These are phyloP conservation scores for Calyptomena viridis DNA, from an alignment of 2,113 vertebrate species.

Conservation along the genomic window DNA sequence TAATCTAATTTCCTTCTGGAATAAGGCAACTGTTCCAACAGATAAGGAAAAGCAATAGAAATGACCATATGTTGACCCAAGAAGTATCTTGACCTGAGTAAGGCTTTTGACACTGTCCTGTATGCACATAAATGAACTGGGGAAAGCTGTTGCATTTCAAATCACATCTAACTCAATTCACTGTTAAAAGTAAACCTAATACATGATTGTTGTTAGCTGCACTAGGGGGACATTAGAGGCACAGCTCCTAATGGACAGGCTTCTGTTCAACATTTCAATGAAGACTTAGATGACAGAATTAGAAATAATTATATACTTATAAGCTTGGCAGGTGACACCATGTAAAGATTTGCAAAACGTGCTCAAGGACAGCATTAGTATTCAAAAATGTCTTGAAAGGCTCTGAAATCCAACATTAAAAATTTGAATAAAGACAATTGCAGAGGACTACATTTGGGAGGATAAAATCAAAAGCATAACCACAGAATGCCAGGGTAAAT, in stretches of 20 bases:
- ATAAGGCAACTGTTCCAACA: not conserved
- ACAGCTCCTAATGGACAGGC: not conserved
- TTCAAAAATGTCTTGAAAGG: not conserved
- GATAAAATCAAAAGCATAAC: not conserved
- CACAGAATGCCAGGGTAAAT: not conserved
- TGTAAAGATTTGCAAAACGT: not conserved
- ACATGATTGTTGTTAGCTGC: not conserved
- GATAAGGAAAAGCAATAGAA: not conserved
- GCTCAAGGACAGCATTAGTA: not conserved
- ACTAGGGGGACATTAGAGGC: not conserved
- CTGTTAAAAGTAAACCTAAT: not conserved
- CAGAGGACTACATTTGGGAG: not conserved
- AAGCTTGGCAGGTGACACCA: not conserved
- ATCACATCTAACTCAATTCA: not conserved
- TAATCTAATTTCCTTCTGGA: not conserved
- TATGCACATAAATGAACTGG: not conserved
- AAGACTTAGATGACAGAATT: not conserved
- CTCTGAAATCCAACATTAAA: not conserved
- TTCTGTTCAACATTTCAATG: not conserved
- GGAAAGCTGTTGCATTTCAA: not conserved
- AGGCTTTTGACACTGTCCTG: not conserved
- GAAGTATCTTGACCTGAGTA: not conserved
- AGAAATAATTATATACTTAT: not conserved
- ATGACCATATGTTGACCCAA: not conserved
- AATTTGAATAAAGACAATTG: accelerated